Conservation (phyloP, 2,888 invertebrate genomes). For the Agonopterix subpropinquella region DNA sequence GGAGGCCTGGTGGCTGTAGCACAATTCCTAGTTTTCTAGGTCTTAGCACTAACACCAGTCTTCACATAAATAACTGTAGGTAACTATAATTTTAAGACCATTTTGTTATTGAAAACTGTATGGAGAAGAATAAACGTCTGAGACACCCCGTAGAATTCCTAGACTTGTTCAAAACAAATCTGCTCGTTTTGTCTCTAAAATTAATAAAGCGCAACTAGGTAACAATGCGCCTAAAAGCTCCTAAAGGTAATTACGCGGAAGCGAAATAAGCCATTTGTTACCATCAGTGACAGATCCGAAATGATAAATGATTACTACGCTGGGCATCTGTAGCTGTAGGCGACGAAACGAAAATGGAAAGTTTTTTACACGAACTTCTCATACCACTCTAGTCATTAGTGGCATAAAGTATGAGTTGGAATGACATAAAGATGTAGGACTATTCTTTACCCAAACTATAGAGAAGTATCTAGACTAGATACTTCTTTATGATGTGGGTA, state of each 20-base stretch:
- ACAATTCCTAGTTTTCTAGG: too few species aligned
- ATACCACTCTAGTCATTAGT: conserved; percentile 2
- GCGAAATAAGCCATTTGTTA: conserved; percentile 22
- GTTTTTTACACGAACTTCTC: conserved; percentile 7
- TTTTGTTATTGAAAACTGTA: too few species aligned
- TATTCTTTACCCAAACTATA: neutral
- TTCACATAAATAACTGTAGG: too few species aligned
- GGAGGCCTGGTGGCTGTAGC: too few species aligned
- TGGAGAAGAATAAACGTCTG: too few species aligned
- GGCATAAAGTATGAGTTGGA: neutral
- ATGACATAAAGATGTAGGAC: neutral
- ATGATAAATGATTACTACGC: conserved; percentile 17
- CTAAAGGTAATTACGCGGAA: conserved; percentile 17
- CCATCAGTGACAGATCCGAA: conserved; percentile 21
- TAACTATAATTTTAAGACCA: too few species aligned
- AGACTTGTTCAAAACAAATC: neutral
- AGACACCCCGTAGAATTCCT: too few species aligned
- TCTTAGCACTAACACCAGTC: too few species aligned
- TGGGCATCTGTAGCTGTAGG: conserved; percentile 5
- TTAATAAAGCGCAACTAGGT: conserved; percentile 9
- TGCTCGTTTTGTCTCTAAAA: conserved; percentile 6
- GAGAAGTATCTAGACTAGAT: too few species aligned
- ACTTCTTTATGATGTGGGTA: too few species aligned
- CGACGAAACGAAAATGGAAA: conserved; percentile 10
- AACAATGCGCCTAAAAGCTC: conserved; percentile 14